Conservation (phyloP, 2,113 vertebrate genomes). For the Paramormyrops kingsleyae region DNA sequence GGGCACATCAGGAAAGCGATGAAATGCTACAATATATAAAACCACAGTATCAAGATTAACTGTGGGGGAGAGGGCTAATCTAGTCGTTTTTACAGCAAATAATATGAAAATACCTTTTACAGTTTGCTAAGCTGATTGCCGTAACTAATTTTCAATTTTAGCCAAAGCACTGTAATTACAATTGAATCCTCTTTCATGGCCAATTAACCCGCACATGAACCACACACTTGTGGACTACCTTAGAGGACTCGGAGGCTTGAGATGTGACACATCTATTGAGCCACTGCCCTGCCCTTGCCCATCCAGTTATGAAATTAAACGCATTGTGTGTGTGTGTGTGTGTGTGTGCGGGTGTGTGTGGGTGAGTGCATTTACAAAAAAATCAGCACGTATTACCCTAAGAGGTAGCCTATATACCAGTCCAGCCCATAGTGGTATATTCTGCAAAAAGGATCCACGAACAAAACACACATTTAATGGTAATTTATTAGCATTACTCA, state of each 20-base stretch:
- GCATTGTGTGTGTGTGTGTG: neutral
- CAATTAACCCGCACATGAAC: neutral
- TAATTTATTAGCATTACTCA: neutral
- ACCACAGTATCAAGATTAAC: neutral
- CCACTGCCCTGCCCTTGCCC: neutral
- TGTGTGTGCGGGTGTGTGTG: too few relatives aligned
- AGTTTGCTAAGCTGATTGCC: neutral
- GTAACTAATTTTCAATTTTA: neutral
- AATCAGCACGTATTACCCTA: neutral
- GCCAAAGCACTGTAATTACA: neutral
- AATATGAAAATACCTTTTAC: neutral
- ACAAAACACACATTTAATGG: neutral
- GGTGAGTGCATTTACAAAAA: neutral
- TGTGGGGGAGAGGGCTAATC: neutral
- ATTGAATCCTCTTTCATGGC: neutral
- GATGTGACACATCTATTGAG: neutral
- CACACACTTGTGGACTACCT: neutral
- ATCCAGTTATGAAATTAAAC: neutral
- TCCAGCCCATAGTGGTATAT: neutral
- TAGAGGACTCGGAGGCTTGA: neutral
- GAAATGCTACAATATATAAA: neutral
- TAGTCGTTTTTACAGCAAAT: neutral
- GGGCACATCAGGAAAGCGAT: neutral
- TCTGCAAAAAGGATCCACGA: neutral
- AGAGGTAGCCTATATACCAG: neutral